A percentile compares a stretch with the other conserved stretches of the same genome.
These are phyloP conservation scores for Porites divaricata DNA, from an alignment of 92 coral and sea anemone genomes.

Conservation along the genomic window DNA sequence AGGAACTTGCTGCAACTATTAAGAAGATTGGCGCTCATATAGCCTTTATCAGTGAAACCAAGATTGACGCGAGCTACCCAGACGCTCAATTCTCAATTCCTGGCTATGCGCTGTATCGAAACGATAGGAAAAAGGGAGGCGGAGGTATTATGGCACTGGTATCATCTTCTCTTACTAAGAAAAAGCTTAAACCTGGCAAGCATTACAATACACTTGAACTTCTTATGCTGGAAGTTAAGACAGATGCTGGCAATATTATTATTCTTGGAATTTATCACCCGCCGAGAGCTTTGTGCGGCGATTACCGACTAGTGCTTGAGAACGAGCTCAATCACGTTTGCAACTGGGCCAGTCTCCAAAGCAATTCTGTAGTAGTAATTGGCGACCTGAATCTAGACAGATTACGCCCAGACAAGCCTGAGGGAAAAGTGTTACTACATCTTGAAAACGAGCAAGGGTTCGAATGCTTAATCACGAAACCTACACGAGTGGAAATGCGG, in stretches of 20 bases:
- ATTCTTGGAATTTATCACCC: neutral
- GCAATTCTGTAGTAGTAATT: conserved; percentile 28
- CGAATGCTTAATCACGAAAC: too few relatives aligned
- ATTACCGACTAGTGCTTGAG: conserved; percentile 41
- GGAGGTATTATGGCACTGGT: conserved; percentile 60
- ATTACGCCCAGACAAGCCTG: too few relatives aligned
- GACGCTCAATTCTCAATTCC: conserved; percentile 35
- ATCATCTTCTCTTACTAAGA: conserved; percentile 30
- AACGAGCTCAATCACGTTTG: conserved; percentile 59
- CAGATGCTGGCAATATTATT: too few relatives aligned
- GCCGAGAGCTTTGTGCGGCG: conserved; percentile 4
- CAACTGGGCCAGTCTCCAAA: conserved; percentile 57
- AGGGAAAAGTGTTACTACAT: conserved; percentile 57
- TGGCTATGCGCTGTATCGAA: conserved; percentile 48
- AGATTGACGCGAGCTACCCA: conserved; percentile 39
- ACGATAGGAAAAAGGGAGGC: conserved; percentile 67
- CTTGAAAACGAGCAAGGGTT: conserved; percentile 61
- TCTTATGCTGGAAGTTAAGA: too few relatives aligned
- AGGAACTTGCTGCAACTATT: conserved; percentile 41
- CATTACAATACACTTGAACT: neutral
- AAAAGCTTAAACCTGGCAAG: neutral
- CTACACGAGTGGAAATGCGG: too few relatives aligned
- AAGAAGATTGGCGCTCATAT: conserved; percentile 41
- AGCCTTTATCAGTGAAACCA: conserved; percentile 44
- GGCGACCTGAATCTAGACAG: conserved; percentile 67